Evolutionary conservation across 64 coral and sea anemone species (phyloP).

Genomic region (Montipora cactus): DNA sequence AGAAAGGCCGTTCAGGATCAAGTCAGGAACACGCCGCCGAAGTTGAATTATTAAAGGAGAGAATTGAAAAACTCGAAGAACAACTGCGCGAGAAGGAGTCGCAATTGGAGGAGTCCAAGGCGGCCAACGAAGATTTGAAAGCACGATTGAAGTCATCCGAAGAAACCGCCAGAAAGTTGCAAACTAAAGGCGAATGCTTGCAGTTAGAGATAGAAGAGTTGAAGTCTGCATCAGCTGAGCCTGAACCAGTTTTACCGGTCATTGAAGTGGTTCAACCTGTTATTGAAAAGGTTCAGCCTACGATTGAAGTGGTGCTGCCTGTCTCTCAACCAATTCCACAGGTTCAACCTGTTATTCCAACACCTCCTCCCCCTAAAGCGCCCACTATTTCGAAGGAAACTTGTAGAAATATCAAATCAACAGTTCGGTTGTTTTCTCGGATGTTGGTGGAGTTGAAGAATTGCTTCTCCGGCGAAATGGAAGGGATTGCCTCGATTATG

Average conservation of each 20-base stretch:
- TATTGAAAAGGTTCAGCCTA: not conserved
- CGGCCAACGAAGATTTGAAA: constrained; percentile 51
- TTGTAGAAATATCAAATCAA: constrained; percentile 39
- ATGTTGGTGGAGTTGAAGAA: constrained; percentile 65
- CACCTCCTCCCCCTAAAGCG: not conserved
- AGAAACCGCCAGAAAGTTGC: constrained; percentile 54
- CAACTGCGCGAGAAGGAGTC: constrained; percentile 57
- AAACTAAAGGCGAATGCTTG: constrained; percentile 55
- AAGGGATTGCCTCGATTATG: constrained; percentile 49
- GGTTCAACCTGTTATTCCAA: not conserved
- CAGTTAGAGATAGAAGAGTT: constrained; percentile 65
- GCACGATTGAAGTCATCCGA: constrained; percentile 66
- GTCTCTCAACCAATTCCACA: not conserved
- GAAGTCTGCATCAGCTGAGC: not conserved
- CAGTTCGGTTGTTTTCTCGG: constrained; percentile 49
- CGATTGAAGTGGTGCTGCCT: not conserved
- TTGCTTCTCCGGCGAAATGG: constrained; percentile 60
- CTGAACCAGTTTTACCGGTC: not conserved
- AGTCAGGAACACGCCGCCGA: not conserved
- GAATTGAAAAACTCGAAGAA: constrained; percentile 54
- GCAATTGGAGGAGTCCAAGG: constrained; percentile 61
- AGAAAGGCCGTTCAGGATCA: not conserved
- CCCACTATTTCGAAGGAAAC: constrained; percentile 56
- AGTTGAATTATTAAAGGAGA: not conserved
- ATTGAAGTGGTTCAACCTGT: not conserved